Evolutionary conservation across 2,797 vertebrate genomes (phyloP), one percentile per base, ranked within the genome.

Genomic region (Myotis planiceps): DNA sequence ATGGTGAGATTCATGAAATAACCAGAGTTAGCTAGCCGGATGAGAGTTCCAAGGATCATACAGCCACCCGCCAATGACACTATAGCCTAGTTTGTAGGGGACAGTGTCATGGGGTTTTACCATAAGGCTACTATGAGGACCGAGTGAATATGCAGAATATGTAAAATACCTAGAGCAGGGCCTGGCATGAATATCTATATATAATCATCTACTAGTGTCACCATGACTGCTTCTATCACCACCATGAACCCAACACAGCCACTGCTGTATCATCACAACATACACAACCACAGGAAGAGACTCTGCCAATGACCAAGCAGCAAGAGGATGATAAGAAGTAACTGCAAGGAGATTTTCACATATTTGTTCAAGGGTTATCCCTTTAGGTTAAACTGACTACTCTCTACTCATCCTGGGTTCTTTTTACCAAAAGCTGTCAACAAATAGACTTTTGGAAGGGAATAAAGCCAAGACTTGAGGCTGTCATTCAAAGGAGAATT

Each of bases 371-470:
- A 94, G 74, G 29, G n/a, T 42, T 66, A 69, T 32, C 76, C 7
- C 47, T 75, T 75, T 42, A 78, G 16, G 25, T 37, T 51, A 3
- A 45, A 19, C 29, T 32, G 45, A 60, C 3, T 45, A 34, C 18
- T 82, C 88, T 94, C 58, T 14, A 60, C 0, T 25, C 0, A 1
- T 29, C 2, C 5, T 83, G 18, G 42, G 53, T 0, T 58, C 51
- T 23, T 75, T 85, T 78, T 63, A 58, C 68, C 42, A 66, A 82
- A 63, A 84, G 74, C 29, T 60, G 7, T 71, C 91, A 91, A 76
- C 23, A 90, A 88, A 53, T 15, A 2, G 10, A 34, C 65, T 68
- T 42, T 51, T 49, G 47, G 39, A 89, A 65, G 55, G 47, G n/a
- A 2, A 74, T 2, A 18, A 3, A 49, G 16, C 39, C 19, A 92